Evolutionary conservation across 2,797 vertebrate genomes (phyloP).

Genomic region (Cuniculus paca): DNA sequence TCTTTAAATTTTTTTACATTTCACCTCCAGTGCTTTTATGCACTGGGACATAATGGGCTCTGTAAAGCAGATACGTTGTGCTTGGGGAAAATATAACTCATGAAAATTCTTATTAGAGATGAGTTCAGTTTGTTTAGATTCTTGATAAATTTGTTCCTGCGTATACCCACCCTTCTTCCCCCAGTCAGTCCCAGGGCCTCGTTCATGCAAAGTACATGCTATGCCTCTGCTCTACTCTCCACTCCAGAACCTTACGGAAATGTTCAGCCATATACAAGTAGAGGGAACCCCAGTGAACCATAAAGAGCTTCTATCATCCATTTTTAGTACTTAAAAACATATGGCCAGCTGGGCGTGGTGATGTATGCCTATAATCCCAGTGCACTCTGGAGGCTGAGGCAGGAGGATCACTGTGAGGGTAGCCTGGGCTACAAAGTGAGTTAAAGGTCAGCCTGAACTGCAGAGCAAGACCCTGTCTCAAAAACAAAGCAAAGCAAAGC

Average conservation of each 20-base stretch:
- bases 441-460: no score
- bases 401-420: no score
- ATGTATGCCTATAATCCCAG: no score
- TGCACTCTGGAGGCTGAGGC: no score
- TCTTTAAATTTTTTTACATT: slow-evolving; percentile 3
- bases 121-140: slow-evolving; percentile 24
- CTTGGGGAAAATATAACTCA: slow-evolving; percentile 11
- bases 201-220: background rate
- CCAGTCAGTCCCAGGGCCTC: background rate
- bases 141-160: slow-evolving; percentile 21
- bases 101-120: slow-evolving; percentile 15
- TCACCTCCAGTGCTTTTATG: background rate
- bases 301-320: background rate
- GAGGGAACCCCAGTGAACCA: background rate
- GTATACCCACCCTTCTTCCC: background rate
- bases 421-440: no score
- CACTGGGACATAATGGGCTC: background rate
- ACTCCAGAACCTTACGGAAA: background rate
- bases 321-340: slow-evolving; percentile 4
- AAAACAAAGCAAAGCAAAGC: no score
- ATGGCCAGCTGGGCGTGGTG: no score
- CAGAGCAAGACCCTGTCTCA: no score
- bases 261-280: slow-evolving; percentile 15
- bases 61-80: slow-evolving; percentile 7
- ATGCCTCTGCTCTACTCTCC: background rate